Evolutionary conservation across 1,140 invertebrate genomes (phyloP).

Genomic region (Drosophila sulfurigaster): DNA sequence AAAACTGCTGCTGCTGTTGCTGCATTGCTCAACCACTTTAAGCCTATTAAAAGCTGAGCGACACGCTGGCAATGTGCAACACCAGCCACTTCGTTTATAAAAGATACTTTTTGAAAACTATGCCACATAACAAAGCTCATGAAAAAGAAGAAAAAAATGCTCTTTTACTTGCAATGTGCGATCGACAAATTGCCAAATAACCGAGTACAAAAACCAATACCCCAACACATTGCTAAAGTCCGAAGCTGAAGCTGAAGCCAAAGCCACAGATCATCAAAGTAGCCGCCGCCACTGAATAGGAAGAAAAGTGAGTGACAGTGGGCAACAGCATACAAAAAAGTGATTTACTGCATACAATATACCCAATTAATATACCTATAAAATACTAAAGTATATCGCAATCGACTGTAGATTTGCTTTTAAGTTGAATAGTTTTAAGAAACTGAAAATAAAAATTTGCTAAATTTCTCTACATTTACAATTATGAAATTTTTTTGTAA

Average conservation of each 20-base stretch:
- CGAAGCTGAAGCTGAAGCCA: conserved; percentile 5
- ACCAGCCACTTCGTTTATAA: conserved; percentile 30
- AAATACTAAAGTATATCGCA: neutral
- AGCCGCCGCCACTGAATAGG: conserved; percentile 37
- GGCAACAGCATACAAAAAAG: neutral
- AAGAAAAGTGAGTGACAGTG: conserved; percentile 44
- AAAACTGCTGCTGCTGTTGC: neutral
- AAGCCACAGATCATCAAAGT: conserved; percentile 46
- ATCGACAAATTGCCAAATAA: conserved; percentile 79
- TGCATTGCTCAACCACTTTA: conserved; percentile 68
- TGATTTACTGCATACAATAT: neutral
- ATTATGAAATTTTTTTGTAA: too few species aligned
- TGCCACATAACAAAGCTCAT: conserved; percentile 32
- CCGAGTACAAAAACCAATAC: conserved; percentile 45
- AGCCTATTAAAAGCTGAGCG: conserved; percentile 70
- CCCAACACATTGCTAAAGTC: conserved; percentile 30
- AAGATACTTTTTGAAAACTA: conserved; percentile 60
- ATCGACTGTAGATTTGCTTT: neutral
- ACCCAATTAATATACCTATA: neutral
- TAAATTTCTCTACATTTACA: too few species aligned
- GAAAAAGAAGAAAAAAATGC: neutral
- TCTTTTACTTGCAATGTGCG: conserved; percentile 56
- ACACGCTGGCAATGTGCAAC: conserved; percentile 50
- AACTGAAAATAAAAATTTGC: neutral
- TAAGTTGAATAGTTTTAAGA: neutral